A percentile compares a stretch with the other conserved stretches of the same genome.
These are phyloP conservation scores for Steromphala cineraria DNA, from an alignment of 2,888 invertebrate genomes.

Conservation along the genomic window DNA sequence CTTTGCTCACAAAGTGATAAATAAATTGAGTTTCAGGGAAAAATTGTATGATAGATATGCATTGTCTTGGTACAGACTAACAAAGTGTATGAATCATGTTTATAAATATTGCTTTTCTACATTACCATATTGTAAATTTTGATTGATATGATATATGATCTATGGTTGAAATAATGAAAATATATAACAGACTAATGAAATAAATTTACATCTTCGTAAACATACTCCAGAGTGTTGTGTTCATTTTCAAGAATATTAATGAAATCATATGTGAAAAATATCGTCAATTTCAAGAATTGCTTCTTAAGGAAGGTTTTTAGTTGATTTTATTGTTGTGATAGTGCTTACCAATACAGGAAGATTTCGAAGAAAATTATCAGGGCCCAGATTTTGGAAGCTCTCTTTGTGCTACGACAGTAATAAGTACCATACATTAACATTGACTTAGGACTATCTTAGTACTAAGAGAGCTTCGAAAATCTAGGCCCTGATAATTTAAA, in stretches of 20 bases:
- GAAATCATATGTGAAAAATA: too few relatives aligned
- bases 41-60: constrained; percentile 1
- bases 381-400: too few relatives aligned
- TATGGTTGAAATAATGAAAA: constrained; percentile 15
- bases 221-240: neutral
- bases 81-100: constrained; percentile 18
- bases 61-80: constrained; percentile 15
- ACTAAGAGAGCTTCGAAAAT: too few relatives aligned
- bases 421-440: too few relatives aligned
- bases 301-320: too few relatives aligned
- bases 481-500: too few relatives aligned
- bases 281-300: too few relatives aligned
- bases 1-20: constrained; percentile 18
- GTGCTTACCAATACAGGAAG: too few relatives aligned
- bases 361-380: too few relatives aligned
- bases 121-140: constrained; percentile 19
- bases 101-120: constrained; percentile 17
- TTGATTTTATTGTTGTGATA: too few relatives aligned
- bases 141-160: neutral
- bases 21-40: constrained; percentile 4
- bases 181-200: constrained; percentile 15
- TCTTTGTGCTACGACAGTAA: too few relatives aligned
- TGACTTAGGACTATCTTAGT: too few relatives aligned
- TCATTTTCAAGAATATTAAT: neutral
- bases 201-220: constrained; percentile 21